phyloP scores from a whole-genome alignment of 1,140 invertebrate genomes.

The Micrasema longulum region DNA sequence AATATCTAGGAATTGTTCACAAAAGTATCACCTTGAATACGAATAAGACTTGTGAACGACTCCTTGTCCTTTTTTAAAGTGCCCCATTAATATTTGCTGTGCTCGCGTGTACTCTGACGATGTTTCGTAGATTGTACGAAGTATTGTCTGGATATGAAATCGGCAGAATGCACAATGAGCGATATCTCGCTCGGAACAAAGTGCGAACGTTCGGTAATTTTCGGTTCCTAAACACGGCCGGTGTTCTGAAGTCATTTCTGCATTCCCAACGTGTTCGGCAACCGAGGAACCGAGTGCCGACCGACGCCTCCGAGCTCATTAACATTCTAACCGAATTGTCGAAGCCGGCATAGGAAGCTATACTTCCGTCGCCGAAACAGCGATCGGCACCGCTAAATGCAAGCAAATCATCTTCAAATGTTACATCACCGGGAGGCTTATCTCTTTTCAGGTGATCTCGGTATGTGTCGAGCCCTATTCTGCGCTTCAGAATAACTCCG shows the following conservation, averaged over 20 bases:
- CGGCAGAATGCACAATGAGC: slow-evolving; percentile 27
- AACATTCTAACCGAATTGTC: slow-evolving; percentile 43
- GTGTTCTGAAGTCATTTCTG: slow-evolving; percentile 8
- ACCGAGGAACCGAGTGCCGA: too few species aligned
- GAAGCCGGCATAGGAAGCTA: slow-evolving; percentile 48
- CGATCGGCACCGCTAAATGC: slow-evolving; percentile 27
- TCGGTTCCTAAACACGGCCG: not conserved
- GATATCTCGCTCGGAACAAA: not conserved
- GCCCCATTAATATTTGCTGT: slow-evolving; percentile 30
- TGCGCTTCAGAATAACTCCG: too few species aligned
- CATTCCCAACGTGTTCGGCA: slow-evolving; percentile 18
- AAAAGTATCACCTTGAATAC: slow-evolving; percentile 29
- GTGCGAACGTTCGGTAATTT: not conserved
- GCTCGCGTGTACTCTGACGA: not conserved
- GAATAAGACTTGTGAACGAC: slow-evolving; percentile 16
- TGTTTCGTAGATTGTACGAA: slow-evolving; percentile 16
- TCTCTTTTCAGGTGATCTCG: too few species aligned
- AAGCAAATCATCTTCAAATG: slow-evolving; percentile 15
- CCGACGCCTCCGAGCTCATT: slow-evolving; percentile 18
- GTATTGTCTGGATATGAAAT: slow-evolving; percentile 31
- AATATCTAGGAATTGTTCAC: not conserved
- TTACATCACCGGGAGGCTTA: not conserved
- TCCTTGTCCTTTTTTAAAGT: slow-evolving; percentile 24
- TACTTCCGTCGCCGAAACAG: slow-evolving; percentile 49
- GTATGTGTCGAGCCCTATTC: too few species aligned